Evolutionary conservation across 2,113 vertebrate species (phyloP).

Genomic region (Gymnogyps californianus): DNA sequence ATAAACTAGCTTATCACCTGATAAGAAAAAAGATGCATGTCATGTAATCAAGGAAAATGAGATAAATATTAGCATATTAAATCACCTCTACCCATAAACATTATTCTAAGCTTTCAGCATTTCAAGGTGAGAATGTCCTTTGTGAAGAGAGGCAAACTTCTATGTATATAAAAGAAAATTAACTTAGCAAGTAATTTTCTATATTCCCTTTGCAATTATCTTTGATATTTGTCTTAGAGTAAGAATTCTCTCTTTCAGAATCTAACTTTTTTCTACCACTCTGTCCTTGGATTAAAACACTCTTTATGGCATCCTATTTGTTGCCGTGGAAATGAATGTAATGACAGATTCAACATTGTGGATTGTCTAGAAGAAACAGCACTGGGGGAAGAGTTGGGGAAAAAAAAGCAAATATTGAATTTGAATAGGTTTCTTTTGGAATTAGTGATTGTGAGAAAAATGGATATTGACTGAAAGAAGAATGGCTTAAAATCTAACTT

Average conservation of each 20-base stretch:
- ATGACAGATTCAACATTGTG: background rate
- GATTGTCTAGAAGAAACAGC: background rate
- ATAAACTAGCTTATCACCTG: conserved; percentile 50
- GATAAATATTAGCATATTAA: conserved; percentile 62
- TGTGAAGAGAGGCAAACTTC: background rate
- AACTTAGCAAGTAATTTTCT: background rate
- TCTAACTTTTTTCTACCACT: background rate
- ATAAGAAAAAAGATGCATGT: conserved; percentile 53
- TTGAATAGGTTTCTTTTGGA: background rate
- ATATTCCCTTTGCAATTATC: background rate
- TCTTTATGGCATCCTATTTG: conserved; percentile 16
- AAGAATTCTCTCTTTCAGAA: conserved; percentile 3
- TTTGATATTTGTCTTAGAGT: conserved; percentile 5
- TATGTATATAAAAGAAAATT: background rate
- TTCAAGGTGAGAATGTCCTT: conserved; percentile 52
- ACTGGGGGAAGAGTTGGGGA: background rate
- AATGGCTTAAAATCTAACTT: background rate
- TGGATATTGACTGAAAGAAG: background rate
- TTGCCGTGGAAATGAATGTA: conserved; percentile 26
- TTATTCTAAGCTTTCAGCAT: background rate
- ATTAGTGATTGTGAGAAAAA: background rate
- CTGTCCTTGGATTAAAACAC: conserved; percentile 25
- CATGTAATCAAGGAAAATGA: conserved; percentile 59
- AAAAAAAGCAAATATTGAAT: background rate
- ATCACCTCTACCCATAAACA: conserved; percentile 24